Conservation (phyloP, 1,140 invertebrate species). For the Habropoda laboriosa region DNA sequence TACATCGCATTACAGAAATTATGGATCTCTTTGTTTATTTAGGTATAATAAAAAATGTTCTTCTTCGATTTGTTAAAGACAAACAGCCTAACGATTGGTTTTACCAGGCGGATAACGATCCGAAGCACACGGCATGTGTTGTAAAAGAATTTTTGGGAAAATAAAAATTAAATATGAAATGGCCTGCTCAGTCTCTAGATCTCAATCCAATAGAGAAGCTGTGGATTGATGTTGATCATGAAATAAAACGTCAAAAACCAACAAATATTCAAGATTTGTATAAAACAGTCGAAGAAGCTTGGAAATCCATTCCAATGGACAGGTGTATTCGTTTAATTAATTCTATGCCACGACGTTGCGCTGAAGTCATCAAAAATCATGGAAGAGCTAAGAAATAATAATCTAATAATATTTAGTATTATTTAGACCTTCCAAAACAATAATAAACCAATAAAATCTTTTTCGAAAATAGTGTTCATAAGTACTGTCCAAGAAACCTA, state of each 20-base stretch:
- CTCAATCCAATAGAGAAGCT: conserved; percentile 4
- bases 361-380: conserved; percentile 1
- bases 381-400: background rate
- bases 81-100: conserved; percentile 9
- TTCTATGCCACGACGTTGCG: too few relatives aligned
- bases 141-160: conserved; percentile 2
- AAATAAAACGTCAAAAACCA: conserved; percentile 11
- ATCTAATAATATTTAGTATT: background rate
- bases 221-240: conserved; percentile 57
- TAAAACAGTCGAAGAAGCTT: conserved; percentile 14
- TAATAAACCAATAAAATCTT: conserved; percentile 50
- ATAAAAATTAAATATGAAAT: conserved; percentile 13
- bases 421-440: background rate
- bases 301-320: too few relatives aligned
- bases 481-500: too few relatives aligned
- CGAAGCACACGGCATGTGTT: background rate
- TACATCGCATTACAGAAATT: conserved; percentile 58
- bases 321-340: conserved; percentile 4
- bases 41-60: conserved; percentile 14
- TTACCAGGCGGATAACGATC: conserved; percentile 20
- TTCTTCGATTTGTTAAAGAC: conserved; percentile 3
- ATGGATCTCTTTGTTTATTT: too few relatives aligned
- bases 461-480: background rate
- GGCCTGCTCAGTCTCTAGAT: too few relatives aligned
- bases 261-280: conserved; percentile 14